Evolutionary conservation across 2,113 vertebrate genomes (phyloP), one percentile per base, ranked within the genome.

Genomic region (Eidolon helvum): DNA sequence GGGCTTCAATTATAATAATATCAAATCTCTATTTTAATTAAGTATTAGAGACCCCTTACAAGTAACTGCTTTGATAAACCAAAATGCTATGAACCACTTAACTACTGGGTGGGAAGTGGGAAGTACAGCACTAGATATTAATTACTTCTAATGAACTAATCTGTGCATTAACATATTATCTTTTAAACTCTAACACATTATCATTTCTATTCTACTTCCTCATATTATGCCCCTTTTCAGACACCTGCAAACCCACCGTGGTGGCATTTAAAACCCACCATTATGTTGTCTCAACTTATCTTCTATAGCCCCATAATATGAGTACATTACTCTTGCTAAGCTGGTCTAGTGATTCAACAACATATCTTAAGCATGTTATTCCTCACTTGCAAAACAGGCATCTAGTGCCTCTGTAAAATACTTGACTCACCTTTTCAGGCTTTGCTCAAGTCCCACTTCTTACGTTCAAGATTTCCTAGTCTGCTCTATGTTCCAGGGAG

Each of bases 31-130:
- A 28, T 45, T 79, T 80, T 57, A 92, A 30, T 80, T 57, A 92
- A 30, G 16, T 57, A 45, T 28, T 68, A 5, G 24, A 79, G 21
- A 50, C 16, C 12, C 15, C 22, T 68, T 79, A 79, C 21, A 7
- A 87, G 24, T 30, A 90, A 75, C 11, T 72, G 6, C 38, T 80
- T 91, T 93, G 84, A 57, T 92, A 95, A 94, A 50, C 50, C 50
- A 50, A 91, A 92, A 14, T 74, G 24, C 68, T 71, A 90, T 57
- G 26, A 91, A 89, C 30, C 59, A 61, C 65, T 89, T 87, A 89
- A 95, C 40, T 83, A 94, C 9, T 59, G 15, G 24, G 30, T 26
- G 50, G 15, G 1, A 50, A 50, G 14, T 50, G 90, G n/a, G 7
- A 65, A 21, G 19, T 61, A 61, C 0, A 69, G 4, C 6, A 48